phyloP scores from a whole-genome alignment of 2,113 vertebrate genomes.

The Campylomormyrus numenius region DNA sequence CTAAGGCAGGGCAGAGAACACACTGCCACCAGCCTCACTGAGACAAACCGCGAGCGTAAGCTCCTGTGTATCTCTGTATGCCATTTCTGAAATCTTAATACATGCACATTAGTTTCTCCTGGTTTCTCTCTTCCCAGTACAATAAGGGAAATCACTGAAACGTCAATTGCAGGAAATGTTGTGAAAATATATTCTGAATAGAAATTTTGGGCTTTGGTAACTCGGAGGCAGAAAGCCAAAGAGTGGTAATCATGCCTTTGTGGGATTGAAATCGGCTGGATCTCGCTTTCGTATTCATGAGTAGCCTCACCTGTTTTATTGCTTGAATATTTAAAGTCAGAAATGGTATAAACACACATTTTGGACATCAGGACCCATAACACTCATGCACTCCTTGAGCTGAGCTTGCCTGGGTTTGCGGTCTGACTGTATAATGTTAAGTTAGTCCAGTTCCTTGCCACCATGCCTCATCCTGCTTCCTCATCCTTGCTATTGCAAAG shows the following conservation, averaged over 20 bases:
- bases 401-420: background rate
- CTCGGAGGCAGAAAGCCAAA: slow-evolving; percentile 8
- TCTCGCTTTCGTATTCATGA: background rate
- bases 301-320: background rate
- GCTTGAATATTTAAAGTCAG: background rate
- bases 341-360: background rate
- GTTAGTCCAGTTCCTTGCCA: background rate
- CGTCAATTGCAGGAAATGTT: background rate
- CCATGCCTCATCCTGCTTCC: background rate
- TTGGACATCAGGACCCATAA: background rate
- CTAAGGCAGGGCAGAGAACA: background rate
- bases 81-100: background rate
- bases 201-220: slow-evolving; percentile 6
- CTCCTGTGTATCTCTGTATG: background rate
- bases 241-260: background rate
- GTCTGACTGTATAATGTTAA: background rate
- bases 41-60: background rate
- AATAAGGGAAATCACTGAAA: slow-evolving; percentile 6
- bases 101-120: background rate
- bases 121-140: background rate
- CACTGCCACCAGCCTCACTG: background rate
- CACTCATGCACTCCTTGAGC: background rate
- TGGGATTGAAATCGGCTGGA: background rate
- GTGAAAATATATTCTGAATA: background rate
- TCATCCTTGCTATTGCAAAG: background rate